Evolutionary conservation across 2,888 invertebrate genomes (phyloP), one percentile per base, ranked within the genome.

Genomic region (Petrolisthes manimaculis): DNA sequence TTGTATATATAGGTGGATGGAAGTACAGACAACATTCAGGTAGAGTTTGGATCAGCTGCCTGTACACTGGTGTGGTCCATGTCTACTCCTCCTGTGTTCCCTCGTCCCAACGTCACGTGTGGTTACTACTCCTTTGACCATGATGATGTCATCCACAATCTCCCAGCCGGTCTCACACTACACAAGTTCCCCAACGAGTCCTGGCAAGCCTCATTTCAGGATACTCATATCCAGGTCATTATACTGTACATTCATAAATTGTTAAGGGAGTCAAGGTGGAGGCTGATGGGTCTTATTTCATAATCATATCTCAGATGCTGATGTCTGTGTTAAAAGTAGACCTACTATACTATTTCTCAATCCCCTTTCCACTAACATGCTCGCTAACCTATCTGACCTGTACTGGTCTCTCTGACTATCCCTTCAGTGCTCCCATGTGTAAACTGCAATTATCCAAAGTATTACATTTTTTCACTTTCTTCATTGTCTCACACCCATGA

Each of bases 11-110:
- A 78, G 54, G 67, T 61, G 24, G 82, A 82, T 21, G 67, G 37
- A 24, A 24, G 61, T 5, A 21, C 54, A n/a, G 56, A 86, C 37
- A 2, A 37, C 21, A 71, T 3, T n/a, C 81, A 75, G 0, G 69
- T 85, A 12, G 37, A 24, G 2, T 85, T 85, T 51, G 88, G 86
- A n/a, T n/a, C 79, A 14, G 24, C 83, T n/a, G 82, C 84, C 5
- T 91, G 91, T 71, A 86, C 88, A n/a, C 83, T 91, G 51, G 86
- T 91, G 14, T 91, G 91, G 91, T 78, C 83, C 71, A 86, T 91
- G 83, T 54, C 80, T 8, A 91, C 86, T 5, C 91, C 91, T 12
- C 84, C 91, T 37, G 89, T 91, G 83, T 88, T 77, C 80, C 91
- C 91, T 3, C 69, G 84, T 14, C 91, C 91, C 8, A 84, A 88